Base-by-base conservation (phyloP, 2,888 invertebrate genomes). In the Andrena haemorrhoa region DNA sequence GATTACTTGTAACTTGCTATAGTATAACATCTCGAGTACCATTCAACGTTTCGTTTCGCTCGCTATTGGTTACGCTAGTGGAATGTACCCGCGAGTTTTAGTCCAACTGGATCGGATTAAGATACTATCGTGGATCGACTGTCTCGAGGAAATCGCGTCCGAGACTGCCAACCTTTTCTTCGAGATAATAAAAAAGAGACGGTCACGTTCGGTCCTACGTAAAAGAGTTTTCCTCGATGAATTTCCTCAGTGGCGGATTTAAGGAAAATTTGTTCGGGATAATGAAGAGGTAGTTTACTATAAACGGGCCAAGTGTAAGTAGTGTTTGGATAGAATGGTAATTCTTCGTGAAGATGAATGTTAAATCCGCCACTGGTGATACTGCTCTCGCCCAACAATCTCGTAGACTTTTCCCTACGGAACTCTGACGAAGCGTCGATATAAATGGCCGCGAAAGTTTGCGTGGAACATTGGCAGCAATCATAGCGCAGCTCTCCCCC, bases 71-170 rank as follows among this genome's bases (percentile, higher is more conserved):
- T 86, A 88, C 71, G 74, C 82, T 86, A 88, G 35, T 88, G 87
- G 87, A 87, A 87, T 87, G 87, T 87, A 86, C 80, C 47, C 61
- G 69, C 29, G 70, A 82, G 79, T 80, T 58, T 74, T 56, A 75
- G 61, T 61, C 78, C 74, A 68, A 65, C 51, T 87, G 87, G 86
- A 88, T 87, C 87, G 82, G 88, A 86, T 86, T 86, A 70, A 80
- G 64, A 79, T 82, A 70, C 49, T 51, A 69, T 76, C 72, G 79
- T 76, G 76, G 66, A 70, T 77, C 66, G 75, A 68, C 61, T 58
- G 61, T 20, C 53, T 58, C 53, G 33, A 75, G 16, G 20, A 68
- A 60, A 47, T 61, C 58, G 23, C 23, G 41, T 66, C 69, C 8
- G 31, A 33, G 33, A 47, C 51, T 53, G 47, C 29, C 47, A 53